phyloP scores from a whole-genome alignment of 1,140 invertebrate species.

The Rhizoglyphus robini region DNA sequence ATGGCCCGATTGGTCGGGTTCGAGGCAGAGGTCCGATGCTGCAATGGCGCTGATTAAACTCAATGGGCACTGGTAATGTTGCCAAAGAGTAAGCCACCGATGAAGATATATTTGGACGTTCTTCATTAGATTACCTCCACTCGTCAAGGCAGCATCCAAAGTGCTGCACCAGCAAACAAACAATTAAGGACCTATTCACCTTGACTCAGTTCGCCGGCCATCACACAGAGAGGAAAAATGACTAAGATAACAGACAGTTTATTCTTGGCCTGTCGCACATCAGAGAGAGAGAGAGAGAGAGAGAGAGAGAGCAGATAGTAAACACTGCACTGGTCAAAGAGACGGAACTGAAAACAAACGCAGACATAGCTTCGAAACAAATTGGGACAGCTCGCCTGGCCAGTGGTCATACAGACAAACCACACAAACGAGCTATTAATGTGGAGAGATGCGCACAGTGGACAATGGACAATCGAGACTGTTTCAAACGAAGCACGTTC shows the following conservation, averaged over 20 bases:
- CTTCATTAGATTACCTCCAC: background rate
- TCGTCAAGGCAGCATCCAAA: background rate
- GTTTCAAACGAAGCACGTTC: too few species aligned
- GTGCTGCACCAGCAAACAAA: constrained; percentile 4
- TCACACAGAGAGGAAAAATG: background rate
- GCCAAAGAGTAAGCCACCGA: constrained; percentile 1
- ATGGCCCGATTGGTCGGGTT: background rate
- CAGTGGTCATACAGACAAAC: too few species aligned
- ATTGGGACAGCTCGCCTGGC: background rate
- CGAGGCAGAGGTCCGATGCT: background rate
- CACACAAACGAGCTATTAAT: too few species aligned
- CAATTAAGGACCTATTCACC: background rate
- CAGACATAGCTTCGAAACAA: background rate
- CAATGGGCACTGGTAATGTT: background rate
- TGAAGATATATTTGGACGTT: background rate
- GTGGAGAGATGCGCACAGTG: too few species aligned
- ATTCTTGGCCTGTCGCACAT: background rate
- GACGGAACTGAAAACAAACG: background rate
- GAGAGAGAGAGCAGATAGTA: background rate
- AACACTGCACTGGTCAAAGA: too few species aligned
- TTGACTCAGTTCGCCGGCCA: background rate
- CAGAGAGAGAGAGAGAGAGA: too few species aligned
- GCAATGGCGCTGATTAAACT: background rate
- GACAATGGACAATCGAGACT: too few species aligned
- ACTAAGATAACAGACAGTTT: background rate